phyloP scores from a whole-genome alignment of 2,888 invertebrate species.

The Aphidius colemani region DNA sequence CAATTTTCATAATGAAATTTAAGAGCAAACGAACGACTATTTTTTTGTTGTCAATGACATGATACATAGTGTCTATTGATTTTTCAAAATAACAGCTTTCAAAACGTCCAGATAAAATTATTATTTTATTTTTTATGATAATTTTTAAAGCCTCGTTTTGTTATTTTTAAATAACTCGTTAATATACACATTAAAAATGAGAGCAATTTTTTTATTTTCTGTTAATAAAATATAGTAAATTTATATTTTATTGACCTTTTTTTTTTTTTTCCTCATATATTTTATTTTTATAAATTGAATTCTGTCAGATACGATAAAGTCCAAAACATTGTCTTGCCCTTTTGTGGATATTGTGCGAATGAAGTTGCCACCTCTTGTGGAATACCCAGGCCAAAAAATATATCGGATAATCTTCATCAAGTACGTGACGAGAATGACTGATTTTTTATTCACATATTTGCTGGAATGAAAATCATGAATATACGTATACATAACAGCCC shows the following conservation, averaged over 20 bases:
- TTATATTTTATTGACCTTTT: conserved; percentile 6
- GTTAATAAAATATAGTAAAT: too few relatives aligned
- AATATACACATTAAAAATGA: too few relatives aligned
- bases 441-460: conserved; percentile 3
- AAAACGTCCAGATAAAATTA: too few relatives aligned
- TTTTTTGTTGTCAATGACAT: conserved; percentile 28
- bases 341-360: conserved; percentile 48
- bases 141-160: too few relatives aligned
- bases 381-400: conserved; percentile 30
- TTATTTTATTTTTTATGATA: too few relatives aligned
- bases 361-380: conserved; percentile 41
- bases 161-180: too few relatives aligned
- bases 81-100: conserved; percentile 39
- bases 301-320: conserved; percentile 22
- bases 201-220: too few relatives aligned
- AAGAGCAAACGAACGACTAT: conserved; percentile 36
- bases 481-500: conserved; percentile 31
- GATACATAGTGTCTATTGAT: conserved; percentile 52
- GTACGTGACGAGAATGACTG: conserved; percentile 51
- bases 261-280: conserved; percentile 13
- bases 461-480: conserved; percentile 30
- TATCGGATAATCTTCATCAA: conserved; percentile 35
- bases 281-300: conserved; percentile 22
- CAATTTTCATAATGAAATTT: conserved; percentile 25
- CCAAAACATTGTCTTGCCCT: conserved; percentile 33